Percentiles rank a stretch among this genome's conserved stretches.
Conservation (phyloP, 2,888 invertebrate genomes). For the Litoditis marina region DNA sequence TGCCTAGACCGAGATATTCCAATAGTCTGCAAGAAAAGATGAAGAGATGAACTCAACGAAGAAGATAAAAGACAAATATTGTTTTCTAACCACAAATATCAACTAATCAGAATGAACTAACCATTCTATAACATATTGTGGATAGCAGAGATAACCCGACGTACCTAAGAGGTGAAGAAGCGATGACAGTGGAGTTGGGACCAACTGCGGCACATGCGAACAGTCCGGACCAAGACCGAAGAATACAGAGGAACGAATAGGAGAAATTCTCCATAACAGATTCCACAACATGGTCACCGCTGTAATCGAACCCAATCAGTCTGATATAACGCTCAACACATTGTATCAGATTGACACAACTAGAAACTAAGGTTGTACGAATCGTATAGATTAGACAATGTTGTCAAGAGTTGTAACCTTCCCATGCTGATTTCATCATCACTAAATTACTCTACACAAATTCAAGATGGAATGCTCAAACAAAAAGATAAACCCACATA, state of each 20-base stretch:
- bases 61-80: background rate
- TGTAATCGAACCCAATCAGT: too few relatives aligned
- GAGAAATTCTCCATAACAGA: constrained; percentile 34
- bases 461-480: background rate
- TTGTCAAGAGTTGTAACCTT: too few relatives aligned
- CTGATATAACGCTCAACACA: too few relatives aligned
- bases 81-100: background rate
- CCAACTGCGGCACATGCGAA: constrained; percentile 65
- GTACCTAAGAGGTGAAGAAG: constrained; percentile 46
- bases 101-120: background rate
- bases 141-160: background rate
- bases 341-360: too few relatives aligned
- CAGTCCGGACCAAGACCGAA: constrained; percentile 68
- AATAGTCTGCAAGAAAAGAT: constrained; percentile 27
- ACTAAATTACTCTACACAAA: too few relatives aligned
- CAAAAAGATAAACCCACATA: background rate
- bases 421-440: too few relatives aligned
- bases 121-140: background rate
- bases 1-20: constrained; percentile 48
- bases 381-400: too few relatives aligned
- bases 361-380: too few relatives aligned
- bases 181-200: constrained; percentile 28
- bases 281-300: constrained; percentile 21
- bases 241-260: constrained; percentile 34
- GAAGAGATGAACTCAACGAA: background rate